phyloP scores from a whole-genome alignment of 1,140 invertebrate species.

The Centruroides vittatus region DNA sequence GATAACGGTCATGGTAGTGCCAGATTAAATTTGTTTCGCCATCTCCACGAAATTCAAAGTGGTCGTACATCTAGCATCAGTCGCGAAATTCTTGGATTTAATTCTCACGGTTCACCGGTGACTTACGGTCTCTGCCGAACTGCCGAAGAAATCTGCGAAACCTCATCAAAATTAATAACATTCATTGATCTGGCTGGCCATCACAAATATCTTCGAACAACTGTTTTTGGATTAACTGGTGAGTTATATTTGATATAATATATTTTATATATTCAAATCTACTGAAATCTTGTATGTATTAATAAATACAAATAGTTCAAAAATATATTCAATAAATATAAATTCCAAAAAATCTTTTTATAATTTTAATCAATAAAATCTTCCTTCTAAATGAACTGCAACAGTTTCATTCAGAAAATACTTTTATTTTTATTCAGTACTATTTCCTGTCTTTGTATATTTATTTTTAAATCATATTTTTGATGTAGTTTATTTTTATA shows the following conservation, averaged over 20 bases:
- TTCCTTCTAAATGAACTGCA: too few species aligned
- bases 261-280: too few species aligned
- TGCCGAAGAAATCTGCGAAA: slow-evolving; percentile 85
- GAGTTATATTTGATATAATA: neutral
- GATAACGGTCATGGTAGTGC: slow-evolving; percentile 92
- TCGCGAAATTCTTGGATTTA: slow-evolving; percentile 92
- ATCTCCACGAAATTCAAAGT: slow-evolving; percentile 90
- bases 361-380: neutral
- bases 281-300: too few species aligned
- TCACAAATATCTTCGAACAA: slow-evolving; percentile 89
- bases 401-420: too few species aligned
- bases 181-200: slow-evolving; percentile 95
- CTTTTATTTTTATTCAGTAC: too few species aligned
- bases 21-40: slow-evolving; percentile 86
- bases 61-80: slow-evolving; percentile 92
- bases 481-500: too few species aligned
- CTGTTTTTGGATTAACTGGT: slow-evolving; percentile 77
- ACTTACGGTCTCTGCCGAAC: slow-evolving; percentile 84
- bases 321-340: neutral
- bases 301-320: too few species aligned
- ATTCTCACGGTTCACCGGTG: slow-evolving; percentile 51
- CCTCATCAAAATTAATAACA: slow-evolving; percentile 78
- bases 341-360: neutral
- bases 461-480: too few species aligned
- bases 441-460: too few species aligned